Base-by-base conservation (phyloP, 2,113 vertebrate genomes). In the Xiphophorus maculatus region DNA sequence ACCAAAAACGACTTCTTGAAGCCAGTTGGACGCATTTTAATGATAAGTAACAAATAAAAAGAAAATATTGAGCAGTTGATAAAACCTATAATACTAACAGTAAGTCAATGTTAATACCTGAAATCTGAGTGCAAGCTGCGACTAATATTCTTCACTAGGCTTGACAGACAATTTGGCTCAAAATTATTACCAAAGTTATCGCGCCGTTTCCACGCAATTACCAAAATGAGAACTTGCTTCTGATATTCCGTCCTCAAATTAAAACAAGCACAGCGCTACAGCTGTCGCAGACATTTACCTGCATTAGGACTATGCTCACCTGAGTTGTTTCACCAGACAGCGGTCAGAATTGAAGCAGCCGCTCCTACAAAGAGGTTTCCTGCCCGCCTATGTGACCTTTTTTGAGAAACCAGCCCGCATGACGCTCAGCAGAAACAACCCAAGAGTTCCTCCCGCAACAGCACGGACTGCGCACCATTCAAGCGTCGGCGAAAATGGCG, bases 381-480 rank as follows among this genome's bases (percentile, higher is more conserved):
- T 25, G 0, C 9, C 17, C 25, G 22, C 22, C 51, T 58, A 10
- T 10, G 9, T 25, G 0, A 12, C 10, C 35, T 37, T 37, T 37
- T 37, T 22, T 7, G 19, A n/a, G 51, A 17, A 17, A n/a, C 12
- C 27, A 14, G 3, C 19, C 29, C 28, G 28, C 9, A 25, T 61
- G 48, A 44, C 35, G 27, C 22, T 5, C 51, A 37, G 10, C 6
- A 5, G 1, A 63, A 7, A 58, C 17, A n/a, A 58, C 12, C 4
- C 17, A 25, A 35, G 8, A 60, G 86, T 75, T 68, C 84, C 75
- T 68, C 82, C 80, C 65, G 71, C 54, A 11, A n/a, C 25, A 9
- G 1, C 40, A 2, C 37, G 19, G 51, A 0, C 51, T 54, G 19
- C 8, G 51, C 51, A 11, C 25, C 51, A 58, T 58, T n/a, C 8